phyloP scores from a whole-genome alignment of 2,888 invertebrate genomes.

The Pherbina coryleti region DNA sequence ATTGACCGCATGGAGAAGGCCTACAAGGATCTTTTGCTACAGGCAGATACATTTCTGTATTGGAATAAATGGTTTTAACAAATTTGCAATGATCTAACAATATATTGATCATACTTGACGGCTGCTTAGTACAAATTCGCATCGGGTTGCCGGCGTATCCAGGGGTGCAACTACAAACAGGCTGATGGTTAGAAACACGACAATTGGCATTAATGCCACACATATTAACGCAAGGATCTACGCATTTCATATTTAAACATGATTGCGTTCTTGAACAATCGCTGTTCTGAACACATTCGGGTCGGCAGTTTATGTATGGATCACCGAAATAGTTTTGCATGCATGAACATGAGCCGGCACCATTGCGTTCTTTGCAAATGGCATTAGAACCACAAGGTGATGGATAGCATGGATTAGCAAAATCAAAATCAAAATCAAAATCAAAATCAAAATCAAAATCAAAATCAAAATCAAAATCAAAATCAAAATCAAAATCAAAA shows the following conservation, averaged over 20 bases:
- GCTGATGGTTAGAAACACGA: constrained; percentile 84
- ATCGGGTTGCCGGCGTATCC: constrained; percentile 86
- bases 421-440: too few species aligned
- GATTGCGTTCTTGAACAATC: constrained; percentile 84
- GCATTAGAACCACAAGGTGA: constrained; percentile 91
- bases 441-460: too few species aligned
- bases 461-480: too few species aligned
- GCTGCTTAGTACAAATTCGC: constrained; percentile 77
- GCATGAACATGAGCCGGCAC: constrained; percentile 86
- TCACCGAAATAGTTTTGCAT: constrained; percentile 86
- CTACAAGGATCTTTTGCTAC: constrained; percentile 69
- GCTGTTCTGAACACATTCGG: constrained; percentile 89
- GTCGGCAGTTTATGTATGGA: constrained; percentile 87
- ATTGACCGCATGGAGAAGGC: constrained; percentile 71
- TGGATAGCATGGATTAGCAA: constrained; percentile 80
- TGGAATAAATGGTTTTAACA: neutral
- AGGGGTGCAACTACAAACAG: constrained; percentile 80
- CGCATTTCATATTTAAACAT: constrained; percentile 86
- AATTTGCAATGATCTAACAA: too few species aligned
- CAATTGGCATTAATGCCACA: constrained; percentile 89
- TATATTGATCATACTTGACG: constrained; percentile 58
- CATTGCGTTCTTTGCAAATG: constrained; percentile 83
- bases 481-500: too few species aligned
- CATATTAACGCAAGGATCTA: constrained; percentile 84
- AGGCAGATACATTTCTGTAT: constrained; percentile 61